Evolutionary conservation across 1,140 invertebrate species (phyloP), one percentile per base, ranked within the genome.

Genomic region (Prorops nasuta): DNA sequence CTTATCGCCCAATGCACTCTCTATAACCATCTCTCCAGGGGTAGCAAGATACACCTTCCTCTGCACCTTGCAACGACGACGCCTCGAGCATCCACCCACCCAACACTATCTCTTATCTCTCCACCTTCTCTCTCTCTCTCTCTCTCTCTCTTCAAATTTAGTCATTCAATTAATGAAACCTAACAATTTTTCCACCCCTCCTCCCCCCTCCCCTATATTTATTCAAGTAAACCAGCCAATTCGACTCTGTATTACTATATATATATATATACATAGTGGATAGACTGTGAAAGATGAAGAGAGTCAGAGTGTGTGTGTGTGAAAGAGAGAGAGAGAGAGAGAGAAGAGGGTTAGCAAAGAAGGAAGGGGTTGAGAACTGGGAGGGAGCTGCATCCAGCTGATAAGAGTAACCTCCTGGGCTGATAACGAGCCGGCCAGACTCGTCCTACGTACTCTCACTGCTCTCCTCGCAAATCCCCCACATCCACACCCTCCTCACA

Each of bases 1-100:
- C 71, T 77, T 77, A 76, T 77, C 74, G 66, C 66, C 50, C 64
- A 52, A 67, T 73, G 76, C 75, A 70, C 74, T 74, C 72, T 76
- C 72, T 74, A 73, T 76, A 75, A 64, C 64, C 69, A 73, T 71
- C 70, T 76, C 70, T 75, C 69, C 56, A 69, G 69, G 72, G 71
- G 72, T 72, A 60, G 64, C 32, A 60, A 67, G 71, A 74, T 71
- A 74, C 40, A 40, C 53, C 54, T 55, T 51, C 60, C 56, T 54
- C 49, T 47, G 67, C 66, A 65, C 69, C 67, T 71, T 69, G 62
- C 60, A 63, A 51, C 60, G 37, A 39, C 49, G 53, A 28, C 24
- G 35, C 40, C 40, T 40, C 32, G 28, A 48, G 39, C 20, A 9
- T 47, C 44, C 36, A 15, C 36, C 18, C 36, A 10, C 12, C 12